Conservation (phyloP, 2,797 vertebrate genomes). For the Holocentrus rufus region DNA sequence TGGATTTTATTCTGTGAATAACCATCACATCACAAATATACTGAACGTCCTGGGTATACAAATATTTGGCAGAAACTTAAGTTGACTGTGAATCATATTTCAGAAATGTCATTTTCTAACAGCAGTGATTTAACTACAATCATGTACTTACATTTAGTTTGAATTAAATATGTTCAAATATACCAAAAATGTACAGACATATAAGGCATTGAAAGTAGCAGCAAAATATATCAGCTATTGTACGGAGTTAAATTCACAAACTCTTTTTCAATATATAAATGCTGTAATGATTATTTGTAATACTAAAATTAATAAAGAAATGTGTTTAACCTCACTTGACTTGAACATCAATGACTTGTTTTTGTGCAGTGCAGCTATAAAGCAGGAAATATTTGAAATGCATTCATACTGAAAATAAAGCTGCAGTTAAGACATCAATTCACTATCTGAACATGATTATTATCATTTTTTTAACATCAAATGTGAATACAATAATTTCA, state of each 20-base stretch:
- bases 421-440: not conserved
- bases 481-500: too few species aligned
- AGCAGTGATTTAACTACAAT: constrained; percentile 2
- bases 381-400: not conserved
- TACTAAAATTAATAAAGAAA: not conserved
- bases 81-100: constrained; percentile 27
- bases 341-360: not conserved
- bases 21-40: constrained; percentile 10
- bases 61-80: constrained; percentile 57
- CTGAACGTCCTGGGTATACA: constrained; percentile 14
- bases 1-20: constrained; percentile 12
- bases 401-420: not conserved
- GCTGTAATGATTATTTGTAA: not conserved
- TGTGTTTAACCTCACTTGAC: too few species aligned
- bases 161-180: constrained; percentile 24
- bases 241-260: constrained; percentile 6
- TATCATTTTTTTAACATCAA: too few species aligned
- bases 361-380: not conserved
- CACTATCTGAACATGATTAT: too few species aligned
- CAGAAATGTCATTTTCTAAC: constrained; percentile 5
- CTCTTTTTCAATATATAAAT: not conserved
- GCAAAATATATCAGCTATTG: constrained; percentile 12
- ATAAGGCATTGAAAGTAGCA: constrained; percentile 55
- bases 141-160: not conserved
- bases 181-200: constrained; percentile 23